These are phyloP conservation scores for Antheraea yamamai DNA, from an alignment of 2,888 invertebrate species.

Conservation along the genomic window DNA sequence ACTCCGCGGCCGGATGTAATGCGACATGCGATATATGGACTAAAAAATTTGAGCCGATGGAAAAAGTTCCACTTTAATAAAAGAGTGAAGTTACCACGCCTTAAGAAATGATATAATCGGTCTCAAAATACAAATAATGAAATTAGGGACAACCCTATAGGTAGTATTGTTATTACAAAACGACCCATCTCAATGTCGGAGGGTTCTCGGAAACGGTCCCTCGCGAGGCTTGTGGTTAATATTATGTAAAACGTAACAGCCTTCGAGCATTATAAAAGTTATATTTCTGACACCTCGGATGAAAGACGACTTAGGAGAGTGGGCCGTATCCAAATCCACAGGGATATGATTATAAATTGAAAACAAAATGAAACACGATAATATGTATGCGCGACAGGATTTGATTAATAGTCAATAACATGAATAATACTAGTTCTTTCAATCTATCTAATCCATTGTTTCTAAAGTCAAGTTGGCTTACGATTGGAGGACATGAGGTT, in stretches of 20 bases:
- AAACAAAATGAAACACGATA: constrained; percentile 46
- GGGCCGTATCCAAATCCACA: constrained; percentile 38
- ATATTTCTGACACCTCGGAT: constrained; percentile 77
- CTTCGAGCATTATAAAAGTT: constrained; percentile 68
- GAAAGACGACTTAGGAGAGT: constrained; percentile 70
- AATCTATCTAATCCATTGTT: background rate
- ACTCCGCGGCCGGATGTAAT: too few relatives aligned
- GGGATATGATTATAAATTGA: constrained; percentile 49
- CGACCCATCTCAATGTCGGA: constrained; percentile 80
- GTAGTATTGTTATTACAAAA: constrained; percentile 75
- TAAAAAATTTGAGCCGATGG: too few relatives aligned
- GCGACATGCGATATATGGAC: too few relatives aligned
- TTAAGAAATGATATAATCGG: too few relatives aligned
- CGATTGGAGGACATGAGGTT: too few relatives aligned
- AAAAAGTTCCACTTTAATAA: too few relatives aligned
- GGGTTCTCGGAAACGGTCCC: constrained; percentile 60
- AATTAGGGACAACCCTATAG: constrained; percentile 53
- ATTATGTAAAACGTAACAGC: constrained; percentile 57
- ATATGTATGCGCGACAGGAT: constrained; percentile 8
- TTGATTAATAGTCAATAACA: background rate
- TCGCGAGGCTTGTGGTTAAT: constrained; percentile 43
- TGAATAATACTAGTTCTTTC: background rate
- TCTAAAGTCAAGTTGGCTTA: too few relatives aligned
- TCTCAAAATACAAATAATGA: constrained; percentile 23
- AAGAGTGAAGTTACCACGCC: too few relatives aligned